Percentiles rank a stretch among this genome's conserved stretches.
These are phyloP conservation scores for Pelodiscus sinensis DNA, from an alignment of 2,113 vertebrate species.

Conservation along the genomic window DNA sequence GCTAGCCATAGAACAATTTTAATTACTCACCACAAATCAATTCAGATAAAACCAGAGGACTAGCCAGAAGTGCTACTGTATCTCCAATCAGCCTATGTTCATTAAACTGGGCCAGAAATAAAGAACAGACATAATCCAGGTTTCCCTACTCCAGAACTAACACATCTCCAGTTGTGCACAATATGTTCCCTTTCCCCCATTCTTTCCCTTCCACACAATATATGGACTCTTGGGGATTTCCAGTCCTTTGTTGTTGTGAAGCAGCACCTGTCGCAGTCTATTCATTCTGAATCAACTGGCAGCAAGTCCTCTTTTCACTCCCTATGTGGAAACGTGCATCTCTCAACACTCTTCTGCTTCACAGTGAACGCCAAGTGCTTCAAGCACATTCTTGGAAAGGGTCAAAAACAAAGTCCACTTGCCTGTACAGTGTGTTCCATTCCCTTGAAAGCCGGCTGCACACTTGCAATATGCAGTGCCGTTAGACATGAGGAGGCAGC, in stretches of 20 bases:
- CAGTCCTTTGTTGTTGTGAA: background rate
- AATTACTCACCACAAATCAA: background rate
- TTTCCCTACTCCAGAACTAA: constrained; percentile 40
- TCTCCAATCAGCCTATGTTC: background rate
- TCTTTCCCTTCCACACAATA: background rate
- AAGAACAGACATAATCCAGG: constrained; percentile 35
- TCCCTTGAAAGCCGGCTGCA: constrained; percentile 89
- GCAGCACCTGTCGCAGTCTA: background rate
- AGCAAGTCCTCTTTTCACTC: background rate
- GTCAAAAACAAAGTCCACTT: constrained; percentile 44
- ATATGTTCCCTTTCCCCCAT: constrained; percentile 35
- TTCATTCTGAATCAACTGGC: background rate
- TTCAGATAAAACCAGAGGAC: background rate
- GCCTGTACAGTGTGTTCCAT: constrained; percentile 90
- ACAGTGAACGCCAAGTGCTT: background rate
- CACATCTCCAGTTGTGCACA: background rate
- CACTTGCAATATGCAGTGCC: constrained; percentile 83
- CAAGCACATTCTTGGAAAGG: background rate
- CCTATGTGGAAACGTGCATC: background rate
- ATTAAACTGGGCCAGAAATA: constrained; percentile 37
- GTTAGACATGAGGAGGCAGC: constrained; percentile 75
- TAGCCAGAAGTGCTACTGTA: constrained; percentile 34
- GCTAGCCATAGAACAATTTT: background rate
- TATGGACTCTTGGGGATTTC: accelerated
- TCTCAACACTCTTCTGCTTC: background rate